Percentiles rank a stretch among this genome's conserved stretches.
phyloP scores from a whole-genome alignment of 2,113 vertebrate species.

The Holacanthus passer region DNA sequence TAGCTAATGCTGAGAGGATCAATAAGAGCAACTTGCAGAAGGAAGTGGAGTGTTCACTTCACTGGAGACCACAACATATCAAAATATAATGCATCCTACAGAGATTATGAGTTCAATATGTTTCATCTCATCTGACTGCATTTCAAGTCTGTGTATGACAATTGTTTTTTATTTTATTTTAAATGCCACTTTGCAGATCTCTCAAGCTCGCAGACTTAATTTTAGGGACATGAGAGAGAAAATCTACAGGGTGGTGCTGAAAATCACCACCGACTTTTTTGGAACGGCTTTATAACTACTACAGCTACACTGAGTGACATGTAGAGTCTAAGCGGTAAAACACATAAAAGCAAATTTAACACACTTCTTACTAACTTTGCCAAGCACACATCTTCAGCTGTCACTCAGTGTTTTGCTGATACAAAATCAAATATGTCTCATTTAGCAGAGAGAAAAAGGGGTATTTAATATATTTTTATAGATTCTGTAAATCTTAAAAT shows the following conservation, averaged over 20 bases:
- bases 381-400: neutral
- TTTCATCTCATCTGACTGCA: neutral
- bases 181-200: constrained; percentile 13
- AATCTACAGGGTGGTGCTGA: neutral
- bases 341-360: neutral
- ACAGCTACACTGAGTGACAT: neutral
- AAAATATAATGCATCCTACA: constrained; percentile 23
- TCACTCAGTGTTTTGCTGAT: neutral
- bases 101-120: neutral
- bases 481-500: neutral
- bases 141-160: constrained; percentile 21
- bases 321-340: neutral
- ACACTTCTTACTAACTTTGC: neutral
- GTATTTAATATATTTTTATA: too few species aligned
- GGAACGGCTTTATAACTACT: neutral
- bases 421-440: neutral
- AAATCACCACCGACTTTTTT: constrained; percentile 11
- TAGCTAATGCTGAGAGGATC: constrained; percentile 88
- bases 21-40: constrained; percentile 74
- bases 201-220: constrained; percentile 2
- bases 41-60: constrained; percentile 6
- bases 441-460: neutral
- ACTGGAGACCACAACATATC: neutral
- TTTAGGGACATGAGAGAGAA: constrained; percentile 20
- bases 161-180: constrained; percentile 1